Base-by-base conservation (phyloP, 2,888 invertebrate genomes). In the Brachyopa scutellaris region DNA sequence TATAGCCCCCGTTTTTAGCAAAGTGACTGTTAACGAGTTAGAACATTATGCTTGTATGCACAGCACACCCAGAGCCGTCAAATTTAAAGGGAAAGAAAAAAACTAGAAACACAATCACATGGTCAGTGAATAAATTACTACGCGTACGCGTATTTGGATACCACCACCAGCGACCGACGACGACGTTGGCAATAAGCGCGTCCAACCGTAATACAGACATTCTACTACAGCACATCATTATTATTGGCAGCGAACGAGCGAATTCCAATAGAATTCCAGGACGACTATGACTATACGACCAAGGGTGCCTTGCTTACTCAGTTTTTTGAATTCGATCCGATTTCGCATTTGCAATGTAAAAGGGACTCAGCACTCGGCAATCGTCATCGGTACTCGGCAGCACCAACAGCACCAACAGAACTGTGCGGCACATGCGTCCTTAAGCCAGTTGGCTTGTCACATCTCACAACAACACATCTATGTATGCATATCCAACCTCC, bases 391-490 rank as follows among this genome's bases (percentile, higher is more conserved):
- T 11, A n/a, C n/a, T n/a, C n/a, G n/a, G 11, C 3, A 31, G 17
- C 11, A 49, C 8, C n/a, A 17, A 8, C 23, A 45, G 38, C 45
- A 33, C 23, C 49, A 70, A 42, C 69, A 57, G 51, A 57, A 57
- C 76, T 57, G 11, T 64, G 59, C 51, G 64, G 82, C 82, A 82
- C 82, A 82, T 82, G 82, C 82, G 82, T 82, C 77, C 72, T 82
- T 59, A 29, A 26, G 11, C 49, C 55, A 36, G 64, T 51, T 36
- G 53, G 53, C 53, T 53, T n/a, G 40, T 33, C 15, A 72, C 64
- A 78, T 45, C 78, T 78, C 76, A 45, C 70, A 66, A 66, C 66
- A 66, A 67, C 82, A 76, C 59, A 45, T 19, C 53, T 45, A 11
- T 29, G n/a, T n/a, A 11, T 7, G 42, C 29, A 53, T 31, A 21